Percentiles rank a stretch among this genome's conserved stretches.
Evolutionary conservation across 2,797 vertebrate genomes (phyloP).

Genomic region (Cossypha dichroa): DNA sequence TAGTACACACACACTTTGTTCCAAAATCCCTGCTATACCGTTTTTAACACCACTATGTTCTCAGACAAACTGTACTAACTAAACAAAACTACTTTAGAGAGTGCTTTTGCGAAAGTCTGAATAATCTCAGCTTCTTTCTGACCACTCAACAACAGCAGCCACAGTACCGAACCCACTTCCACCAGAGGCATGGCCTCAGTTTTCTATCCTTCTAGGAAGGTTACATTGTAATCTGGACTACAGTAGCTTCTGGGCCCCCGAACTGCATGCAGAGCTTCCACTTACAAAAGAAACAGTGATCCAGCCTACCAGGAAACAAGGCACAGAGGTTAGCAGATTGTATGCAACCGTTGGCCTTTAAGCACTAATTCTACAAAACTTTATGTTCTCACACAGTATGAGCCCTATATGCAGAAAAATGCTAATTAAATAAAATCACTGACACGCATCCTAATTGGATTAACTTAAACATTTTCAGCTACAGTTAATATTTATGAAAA

Average conservation of each 20-base stretch:
- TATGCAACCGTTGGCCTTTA: not conserved
- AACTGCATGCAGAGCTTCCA: not conserved
- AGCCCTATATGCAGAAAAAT: not conserved
- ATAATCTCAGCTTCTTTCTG: not conserved
- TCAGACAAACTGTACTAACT: not conserved
- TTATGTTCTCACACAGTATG: not conserved
- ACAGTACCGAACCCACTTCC: not conserved
- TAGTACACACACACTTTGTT: not conserved
- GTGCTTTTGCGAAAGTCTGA: not conserved
- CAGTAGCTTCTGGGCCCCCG: not conserved
- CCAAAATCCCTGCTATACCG: not conserved
- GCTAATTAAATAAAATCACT: not conserved
- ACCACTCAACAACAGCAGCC: not conserved
- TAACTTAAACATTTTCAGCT: not conserved
- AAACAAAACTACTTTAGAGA: not conserved
- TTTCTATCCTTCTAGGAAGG: not conserved
- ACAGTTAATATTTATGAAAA: not conserved
- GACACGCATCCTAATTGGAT: not conserved
- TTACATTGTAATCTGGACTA: not conserved
- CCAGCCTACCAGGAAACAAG: not conserved
- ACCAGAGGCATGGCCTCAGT: accelerated
- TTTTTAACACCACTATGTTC: not conserved
- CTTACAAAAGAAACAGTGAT: not conserved
- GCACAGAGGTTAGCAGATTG: not conserved
- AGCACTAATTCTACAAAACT: not conserved